Conservation (phyloP, 2,888 invertebrate species). For the Tolmerus cingulatus region DNA sequence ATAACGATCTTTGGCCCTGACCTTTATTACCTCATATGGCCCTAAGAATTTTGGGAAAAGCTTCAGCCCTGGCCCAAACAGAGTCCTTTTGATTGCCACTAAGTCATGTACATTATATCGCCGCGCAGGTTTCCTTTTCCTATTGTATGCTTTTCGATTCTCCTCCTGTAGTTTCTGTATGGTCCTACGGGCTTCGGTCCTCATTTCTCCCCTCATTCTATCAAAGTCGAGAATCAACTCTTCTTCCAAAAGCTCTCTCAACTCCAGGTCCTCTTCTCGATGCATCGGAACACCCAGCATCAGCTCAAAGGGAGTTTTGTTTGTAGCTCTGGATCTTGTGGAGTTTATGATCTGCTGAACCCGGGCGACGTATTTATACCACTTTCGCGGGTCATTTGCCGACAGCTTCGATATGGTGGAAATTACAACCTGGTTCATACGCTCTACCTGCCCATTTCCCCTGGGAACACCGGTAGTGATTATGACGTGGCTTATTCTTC, state of each 20-base stretch:
- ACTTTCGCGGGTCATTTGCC: not conserved
- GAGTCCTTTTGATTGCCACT: not conserved
- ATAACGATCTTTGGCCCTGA: not conserved
- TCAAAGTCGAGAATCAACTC: not conserved
- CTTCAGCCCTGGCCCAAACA: not conserved
- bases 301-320: not conserved
- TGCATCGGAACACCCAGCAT: not conserved
- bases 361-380: not conserved
- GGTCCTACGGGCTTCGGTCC: not conserved
- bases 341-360: no score
- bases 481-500: no score
- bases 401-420: not conserved
- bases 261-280: not conserved
- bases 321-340: not conserved
- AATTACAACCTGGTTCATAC: not conserved
- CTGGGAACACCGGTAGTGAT: no score
- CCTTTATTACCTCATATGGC: not conserved
- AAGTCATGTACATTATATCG: not conserved
- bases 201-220: not conserved
- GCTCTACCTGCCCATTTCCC: no score
- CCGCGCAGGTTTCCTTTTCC: not conserved
- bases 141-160: not conserved
- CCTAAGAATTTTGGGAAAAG: not conserved
- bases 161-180: not conserved
- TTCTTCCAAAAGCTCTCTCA: not conserved